Base-by-base conservation (phyloP, 2,888 invertebrate genomes). In the Cynaeus angustus region DNA sequence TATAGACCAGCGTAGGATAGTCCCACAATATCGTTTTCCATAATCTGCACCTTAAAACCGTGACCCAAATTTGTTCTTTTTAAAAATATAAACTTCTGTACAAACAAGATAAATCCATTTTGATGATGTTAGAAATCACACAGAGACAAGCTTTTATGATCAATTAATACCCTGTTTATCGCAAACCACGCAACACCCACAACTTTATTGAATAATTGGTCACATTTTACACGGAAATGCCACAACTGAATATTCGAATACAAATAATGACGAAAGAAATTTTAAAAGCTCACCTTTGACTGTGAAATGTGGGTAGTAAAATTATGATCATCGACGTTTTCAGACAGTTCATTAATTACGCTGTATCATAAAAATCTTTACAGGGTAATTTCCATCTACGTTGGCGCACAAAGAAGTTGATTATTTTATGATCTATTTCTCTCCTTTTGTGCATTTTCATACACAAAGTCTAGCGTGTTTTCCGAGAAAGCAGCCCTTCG, bases 1-100 rank as follows among this genome's bases (percentile, higher is more conserved):
- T 61, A 68, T 68, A 13, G 50, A 45, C 45, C 9, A 37, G 46
- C 61, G 55, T 68, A 41, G 66, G 66, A 55, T 56, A 16, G 46
- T 46, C 13, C 53, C 53, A 14, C 13, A 52, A 33, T 30, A 68
- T 69, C 64, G 68, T 69, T 65, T 52, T 43, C 43, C 12, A 16
- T 56, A 46, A 65, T 69, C 62, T 48, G 50, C 59, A 50, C 37
- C 28, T 43, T 10, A 21, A 21, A 21, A n/a, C n/a, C n/a, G n/a
- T n/a, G n/a, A n/a, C n/a, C n/a, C n/a, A 21, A 21, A 4, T 4
- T 21, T 21, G 21, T 21, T n/a, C n/a, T 21, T 21, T 21, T 21
- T 21, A 4, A 4, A 21, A 21, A 21, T 21, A 21, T 4, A 21
- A 21, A 21, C 21, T 21, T 21, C 21, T 7, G 33, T n/a, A 33